Evolutionary conservation across 2,797 vertebrate species (phyloP).

Genomic region (Manis javanica): DNA sequence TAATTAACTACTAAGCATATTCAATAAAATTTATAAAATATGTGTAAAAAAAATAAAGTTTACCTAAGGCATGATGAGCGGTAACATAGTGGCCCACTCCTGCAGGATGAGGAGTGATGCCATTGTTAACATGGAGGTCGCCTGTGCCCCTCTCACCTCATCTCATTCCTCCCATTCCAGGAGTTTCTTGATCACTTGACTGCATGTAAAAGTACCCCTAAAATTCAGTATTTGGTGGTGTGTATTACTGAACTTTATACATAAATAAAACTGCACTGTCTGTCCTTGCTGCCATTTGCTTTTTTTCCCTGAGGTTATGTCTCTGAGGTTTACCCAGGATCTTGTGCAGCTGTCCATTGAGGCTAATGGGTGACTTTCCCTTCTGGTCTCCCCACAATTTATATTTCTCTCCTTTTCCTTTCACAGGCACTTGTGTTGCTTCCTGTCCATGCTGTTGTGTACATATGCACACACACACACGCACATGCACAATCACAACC

Average conservation of each 20-base stretch:
- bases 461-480: fast-evolving
- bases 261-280: neutral
- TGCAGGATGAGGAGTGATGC: no score
- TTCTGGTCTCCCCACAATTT: neutral
- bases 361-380: neutral
- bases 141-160: neutral
- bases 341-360: neutral
- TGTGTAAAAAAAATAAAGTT: neutral
- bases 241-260: neutral
- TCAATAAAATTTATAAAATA: neutral
- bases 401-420: neutral
- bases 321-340: neutral
- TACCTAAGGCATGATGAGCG: neutral
- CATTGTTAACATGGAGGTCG: neutral
- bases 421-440: neutral
- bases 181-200: neutral
- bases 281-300: neutral
- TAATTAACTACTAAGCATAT: neutral
- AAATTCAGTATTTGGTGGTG: neutral
- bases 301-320: neutral
- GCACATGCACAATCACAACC: neutral
- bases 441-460: neutral
- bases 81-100: neutral
- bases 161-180: neutral
- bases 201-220: neutral